These are phyloP conservation scores for Macrophya annulata DNA, from an alignment of 2,888 invertebrate genomes.

Conservation along the genomic window DNA sequence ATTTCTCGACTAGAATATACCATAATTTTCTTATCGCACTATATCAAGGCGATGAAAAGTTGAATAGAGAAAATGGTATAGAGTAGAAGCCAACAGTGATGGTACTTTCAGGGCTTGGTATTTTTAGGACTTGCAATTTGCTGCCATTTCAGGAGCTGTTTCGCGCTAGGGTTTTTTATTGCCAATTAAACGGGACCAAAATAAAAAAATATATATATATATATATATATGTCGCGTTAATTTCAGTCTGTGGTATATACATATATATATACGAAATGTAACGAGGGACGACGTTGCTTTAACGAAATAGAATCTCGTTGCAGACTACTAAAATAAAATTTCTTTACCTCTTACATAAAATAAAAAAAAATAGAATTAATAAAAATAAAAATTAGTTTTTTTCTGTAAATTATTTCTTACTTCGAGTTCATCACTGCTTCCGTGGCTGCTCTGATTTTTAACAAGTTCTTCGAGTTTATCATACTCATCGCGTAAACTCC, in stretches of 20 bases:
- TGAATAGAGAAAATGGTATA: neutral
- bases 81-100: neutral
- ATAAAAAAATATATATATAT: slow-evolving; percentile 12
- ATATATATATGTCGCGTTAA: slow-evolving; percentile 45
- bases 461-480: slow-evolving; percentile 92
- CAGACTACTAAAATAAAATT: neutral
- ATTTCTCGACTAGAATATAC: neutral
- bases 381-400: neutral
- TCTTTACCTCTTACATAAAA: neutral
- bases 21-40: neutral
- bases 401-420: slow-evolving; percentile 63
- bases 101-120: slow-evolving; percentile 21
- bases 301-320: neutral
- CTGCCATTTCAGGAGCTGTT: slow-evolving; percentile 48
- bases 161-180: slow-evolving; percentile 33
- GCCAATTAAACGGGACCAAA: slow-evolving; percentile 48
- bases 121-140: slow-evolving; percentile 28
- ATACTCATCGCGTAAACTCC: slow-evolving; percentile 93
- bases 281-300: neutral
- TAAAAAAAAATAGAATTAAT: slow-evolving; percentile 8
- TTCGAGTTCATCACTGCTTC: slow-evolving; percentile 75
- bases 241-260: neutral
- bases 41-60: neutral
- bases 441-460: slow-evolving; percentile 78
- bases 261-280: too few relatives aligned